Base-by-base conservation (phyloP, 2,797 vertebrate genomes). In the Garrulus glandarius region DNA sequence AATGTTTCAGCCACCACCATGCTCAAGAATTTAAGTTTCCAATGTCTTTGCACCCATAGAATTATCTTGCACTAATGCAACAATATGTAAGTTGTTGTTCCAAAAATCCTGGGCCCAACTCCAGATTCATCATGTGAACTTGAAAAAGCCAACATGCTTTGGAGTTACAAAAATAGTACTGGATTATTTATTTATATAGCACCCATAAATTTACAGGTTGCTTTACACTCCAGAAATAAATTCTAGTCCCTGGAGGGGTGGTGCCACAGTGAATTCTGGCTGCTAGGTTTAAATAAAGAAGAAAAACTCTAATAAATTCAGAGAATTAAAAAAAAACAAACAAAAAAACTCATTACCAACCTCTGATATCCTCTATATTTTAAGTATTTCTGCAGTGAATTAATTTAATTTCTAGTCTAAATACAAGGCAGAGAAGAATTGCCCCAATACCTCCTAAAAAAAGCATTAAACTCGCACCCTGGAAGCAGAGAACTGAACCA, bases 401-500 rank as follows among this genome's bases (percentile, higher is more conserved):
- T 50, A 84, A 79, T 92, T 70, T 78, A 47, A 88, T 93, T 93
- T 92, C 64, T 53, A 85, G 47, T 39, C 76, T 93, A 81, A 83
- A 91, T 94, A 92, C 92, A 96, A 94, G 78, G 29, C 61, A 93
- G 77, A 78, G 75, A 88, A 91, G 63, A 83, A 94, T 84, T 84
- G 76, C 81, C 87, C 87, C 85, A 78, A 55, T 95, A 92, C 57
- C 49, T 84, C 67, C 70, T 94, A 78, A 89, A 84, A 81, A 93
- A 89, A 76, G 64, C 89, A 53, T 91, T 86, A 63, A 83, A 76
- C 83, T 90, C 85, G 36, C 85, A 95, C 61, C 56, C 65, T 93
- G 92, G 93, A 92, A 96, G 79, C 78, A 37, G 44, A 89, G 83
- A 97, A 52, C 74, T 90, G 61, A 84, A 85, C 95, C 96, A 93